These are phyloP conservation scores for Scomberomorus guttatus DNA, from an alignment of 2,797 vertebrate genomes.

Conservation along the genomic window DNA sequence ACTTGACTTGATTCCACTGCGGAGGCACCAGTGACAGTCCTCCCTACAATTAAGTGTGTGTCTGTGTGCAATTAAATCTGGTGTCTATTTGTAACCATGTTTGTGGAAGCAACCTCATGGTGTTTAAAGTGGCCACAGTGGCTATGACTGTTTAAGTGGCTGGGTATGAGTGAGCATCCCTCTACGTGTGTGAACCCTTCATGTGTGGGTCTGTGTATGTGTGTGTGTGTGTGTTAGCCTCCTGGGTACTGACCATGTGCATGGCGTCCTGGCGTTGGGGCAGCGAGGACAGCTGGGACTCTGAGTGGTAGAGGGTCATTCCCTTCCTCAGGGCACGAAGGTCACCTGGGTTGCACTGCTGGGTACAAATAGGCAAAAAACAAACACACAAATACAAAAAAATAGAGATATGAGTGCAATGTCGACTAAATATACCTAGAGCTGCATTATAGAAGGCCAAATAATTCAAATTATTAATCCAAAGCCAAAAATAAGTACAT, in stretches of 20 bases:
- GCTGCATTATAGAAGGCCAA: background rate
- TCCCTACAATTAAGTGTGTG: constrained; percentile 51
- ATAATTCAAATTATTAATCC: background rate
- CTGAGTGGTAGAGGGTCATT: constrained; percentile 94
- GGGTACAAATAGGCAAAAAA: constrained; percentile 41
- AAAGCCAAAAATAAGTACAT: background rate
- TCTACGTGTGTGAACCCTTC: background rate
- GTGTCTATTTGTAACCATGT: constrained; percentile 20
- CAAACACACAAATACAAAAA: constrained; percentile 29
- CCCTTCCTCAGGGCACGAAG: constrained; percentile 93
- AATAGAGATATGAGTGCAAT: constrained; percentile 25
- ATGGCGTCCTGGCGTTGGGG: constrained; percentile 92
- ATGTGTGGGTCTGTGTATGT: background rate
- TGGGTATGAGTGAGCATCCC: constrained; percentile 1
- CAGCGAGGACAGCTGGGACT: constrained; percentile 93
- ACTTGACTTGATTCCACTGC: constrained; percentile 57
- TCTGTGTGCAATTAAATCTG: constrained; percentile 29
- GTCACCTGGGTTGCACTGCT: constrained; percentile 91
- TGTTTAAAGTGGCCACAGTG: background rate
- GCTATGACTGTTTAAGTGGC: background rate
- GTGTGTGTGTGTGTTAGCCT: constrained; percentile 24
- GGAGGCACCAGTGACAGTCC: constrained; percentile 31
- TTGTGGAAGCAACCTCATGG: constrained; percentile 11
- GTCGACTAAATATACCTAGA: constrained; percentile 1
- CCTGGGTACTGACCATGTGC: constrained; percentile 89